Evolutionary conservation across 1,140 invertebrate genomes (phyloP).

Genomic region (Pararge aegeria): DNA sequence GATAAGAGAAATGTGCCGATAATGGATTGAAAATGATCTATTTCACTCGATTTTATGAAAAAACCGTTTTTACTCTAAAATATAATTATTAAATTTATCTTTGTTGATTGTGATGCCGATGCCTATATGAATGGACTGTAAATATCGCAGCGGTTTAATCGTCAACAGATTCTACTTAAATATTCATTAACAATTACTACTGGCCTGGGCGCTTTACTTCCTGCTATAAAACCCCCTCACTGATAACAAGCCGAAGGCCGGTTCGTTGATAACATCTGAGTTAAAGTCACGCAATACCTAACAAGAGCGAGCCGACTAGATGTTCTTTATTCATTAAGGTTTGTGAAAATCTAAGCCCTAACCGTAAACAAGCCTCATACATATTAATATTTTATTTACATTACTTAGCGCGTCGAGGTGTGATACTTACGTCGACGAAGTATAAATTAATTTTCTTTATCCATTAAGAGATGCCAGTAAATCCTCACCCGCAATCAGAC

Average conservation of each 20-base stretch:
- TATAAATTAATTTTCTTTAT: neutral
- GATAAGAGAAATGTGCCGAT: too few relatives aligned
- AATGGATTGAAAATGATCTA: too few relatives aligned
- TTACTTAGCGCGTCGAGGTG: slow-evolving; percentile 51
- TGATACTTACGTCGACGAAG: slow-evolving; percentile 31
- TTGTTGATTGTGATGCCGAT: too few relatives aligned
- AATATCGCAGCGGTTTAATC: neutral
- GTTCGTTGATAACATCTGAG: slow-evolving; percentile 28
- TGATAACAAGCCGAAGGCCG: slow-evolving; percentile 10
- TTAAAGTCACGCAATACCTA: slow-evolving; percentile 41
- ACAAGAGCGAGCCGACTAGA: slow-evolving; percentile 21
- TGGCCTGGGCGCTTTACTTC: slow-evolving; percentile 13
- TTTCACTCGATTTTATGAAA: neutral
- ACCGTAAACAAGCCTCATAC: slow-evolving; percentile 51
- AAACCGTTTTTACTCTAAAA: neutral
- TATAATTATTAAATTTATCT: too few relatives aligned
- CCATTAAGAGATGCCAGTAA: too few relatives aligned
- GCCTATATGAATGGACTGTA: neutral
- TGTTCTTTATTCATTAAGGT: slow-evolving; percentile 41
- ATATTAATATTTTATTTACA: slow-evolving; percentile 71
- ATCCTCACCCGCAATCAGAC: too few relatives aligned
- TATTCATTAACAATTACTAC: slow-evolving; percentile 18
- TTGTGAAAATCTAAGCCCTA: slow-evolving; percentile 35
- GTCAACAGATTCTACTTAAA: slow-evolving; percentile 1
- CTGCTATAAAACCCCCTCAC: slow-evolving; percentile 11